Evolutionary conservation across 2,113 vertebrate genomes (phyloP), one percentile per base, ranked within the genome.

Genomic region (Oryzias celebensis): DNA sequence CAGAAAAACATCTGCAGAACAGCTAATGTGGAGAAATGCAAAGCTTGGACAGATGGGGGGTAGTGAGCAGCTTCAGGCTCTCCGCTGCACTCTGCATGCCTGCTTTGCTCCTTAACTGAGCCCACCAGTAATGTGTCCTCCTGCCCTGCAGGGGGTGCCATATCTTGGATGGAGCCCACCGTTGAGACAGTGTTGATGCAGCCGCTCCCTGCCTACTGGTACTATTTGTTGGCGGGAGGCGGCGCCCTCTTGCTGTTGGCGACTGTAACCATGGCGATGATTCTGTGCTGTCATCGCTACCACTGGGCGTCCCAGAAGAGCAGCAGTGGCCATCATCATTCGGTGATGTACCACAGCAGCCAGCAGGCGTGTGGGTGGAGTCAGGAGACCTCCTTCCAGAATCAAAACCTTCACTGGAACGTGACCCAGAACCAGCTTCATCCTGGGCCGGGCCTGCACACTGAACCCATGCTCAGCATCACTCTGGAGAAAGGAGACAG

Each of bases 151-250:
- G 97, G 96, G 93, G 95, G 91, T 92, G 95, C 95, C 93, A 92
- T 96, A 86, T 95, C 92, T 91, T 94, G 82, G 55, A 93, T 93
- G 94, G 94, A 97, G 91, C 96, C 97, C 94, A 98, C 97, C 90
- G 95, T 97, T 95, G 95, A 96, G 92, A 94, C 97, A 87, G 96
- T 98, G 93, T 94, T 94, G 90, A 92, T 94, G 92, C 95, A 95
- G 92, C 94, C 94, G 73, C 91, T 98, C 89, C 95, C 96, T 83
- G 91, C 93, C 94, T 97, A 94, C 94, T 98, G 96, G 97, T 98
- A 96, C 96, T 98, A 98, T 94, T 92, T 96, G 89, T 94, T 99
- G 93, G 96, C 94, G 73, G 95, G 96, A 88, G 96, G 93, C 80
- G 96, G 94, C 58, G 95, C 94, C 81, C 90, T 96, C 91, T 89